These are phyloP conservation scores for Oxygymnocypris stewartii DNA, from an alignment of 2,113 vertebrate species.

Conservation along the genomic window DNA sequence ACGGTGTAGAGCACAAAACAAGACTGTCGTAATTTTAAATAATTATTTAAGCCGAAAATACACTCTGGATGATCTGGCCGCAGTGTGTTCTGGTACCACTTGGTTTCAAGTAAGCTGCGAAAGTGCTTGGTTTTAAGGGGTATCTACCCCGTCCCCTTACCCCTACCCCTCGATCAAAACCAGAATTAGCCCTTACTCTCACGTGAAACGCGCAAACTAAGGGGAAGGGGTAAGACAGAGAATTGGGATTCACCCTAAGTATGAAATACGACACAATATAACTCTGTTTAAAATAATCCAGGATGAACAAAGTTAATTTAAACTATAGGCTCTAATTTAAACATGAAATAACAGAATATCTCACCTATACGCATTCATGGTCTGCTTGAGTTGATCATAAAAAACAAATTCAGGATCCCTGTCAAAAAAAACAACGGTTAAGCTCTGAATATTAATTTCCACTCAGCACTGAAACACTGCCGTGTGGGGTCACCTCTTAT, in stretches of 20 bases:
- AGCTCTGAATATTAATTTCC: neutral
- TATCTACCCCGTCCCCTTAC: no score
- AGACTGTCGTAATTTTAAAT: no score
- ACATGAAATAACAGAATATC: neutral
- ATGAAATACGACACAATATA: neutral
- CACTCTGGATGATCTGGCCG: no score
- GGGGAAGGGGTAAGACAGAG: no score
- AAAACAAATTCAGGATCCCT: conserved; percentile 99
- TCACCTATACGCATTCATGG: conserved; percentile 98
- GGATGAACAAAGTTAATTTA: neutral
- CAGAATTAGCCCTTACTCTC: no score
- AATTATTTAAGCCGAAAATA: no score
- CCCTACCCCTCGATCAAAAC: no score
- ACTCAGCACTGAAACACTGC: neutral
- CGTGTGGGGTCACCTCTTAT: conserved; percentile 83
- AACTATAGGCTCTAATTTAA: neutral
- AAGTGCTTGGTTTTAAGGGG: no score
- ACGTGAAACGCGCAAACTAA: no score
- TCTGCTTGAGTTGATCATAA: conserved; percentile 98
- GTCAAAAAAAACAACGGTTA: conserved; percentile 31
- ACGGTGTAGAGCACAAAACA: no score
- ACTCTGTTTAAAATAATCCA: neutral
- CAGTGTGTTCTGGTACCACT: no score
- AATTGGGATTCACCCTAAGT: neutral
- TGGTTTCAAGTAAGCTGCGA: no score